phyloP scores from a whole-genome alignment of 2,888 invertebrate genomes.

The Tenthredo distinguenda region DNA sequence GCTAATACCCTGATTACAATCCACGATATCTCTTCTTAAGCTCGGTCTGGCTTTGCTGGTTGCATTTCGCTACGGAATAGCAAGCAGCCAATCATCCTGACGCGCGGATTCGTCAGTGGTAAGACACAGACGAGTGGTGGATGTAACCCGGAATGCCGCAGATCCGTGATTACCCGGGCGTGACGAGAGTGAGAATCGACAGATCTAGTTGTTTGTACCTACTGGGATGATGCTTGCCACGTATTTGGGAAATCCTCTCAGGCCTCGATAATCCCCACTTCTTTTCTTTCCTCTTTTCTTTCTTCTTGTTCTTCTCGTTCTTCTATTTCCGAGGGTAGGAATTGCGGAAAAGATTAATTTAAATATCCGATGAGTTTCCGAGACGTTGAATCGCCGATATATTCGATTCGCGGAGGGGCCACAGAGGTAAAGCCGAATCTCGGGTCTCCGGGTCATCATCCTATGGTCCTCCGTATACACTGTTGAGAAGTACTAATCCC shows the following conservation, averaged over 20 bases:
- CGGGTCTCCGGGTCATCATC: background rate
- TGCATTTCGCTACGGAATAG: constrained; percentile 30
- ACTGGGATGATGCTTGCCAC: background rate
- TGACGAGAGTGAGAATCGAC: constrained; percentile 34
- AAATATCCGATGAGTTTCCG: background rate
- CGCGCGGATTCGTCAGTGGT: background rate
- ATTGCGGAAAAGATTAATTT: background rate
- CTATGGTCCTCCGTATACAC: constrained; percentile 17
- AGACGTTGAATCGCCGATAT: background rate
- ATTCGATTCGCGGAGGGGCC: background rate
- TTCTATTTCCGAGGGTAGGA: background rate
- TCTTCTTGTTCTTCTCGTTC: background rate
- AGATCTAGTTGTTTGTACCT: background rate
- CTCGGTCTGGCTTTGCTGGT: background rate
- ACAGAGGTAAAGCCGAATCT: background rate
- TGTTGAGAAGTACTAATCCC: constrained; percentile 27
- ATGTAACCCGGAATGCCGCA: background rate
- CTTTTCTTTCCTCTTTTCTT: background rate
- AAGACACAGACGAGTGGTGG: background rate
- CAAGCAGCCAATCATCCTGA: constrained; percentile 18
- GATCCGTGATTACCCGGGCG: constrained; percentile 19
- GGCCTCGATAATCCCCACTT: background rate
- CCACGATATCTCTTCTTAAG: background rate
- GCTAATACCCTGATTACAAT: constrained; percentile 24
- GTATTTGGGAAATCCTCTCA: background rate